Evolutionary conservation across 35 echinoderm and acorn worm species (phyloP).

Genomic region (Lytechinus variegatus): DNA sequence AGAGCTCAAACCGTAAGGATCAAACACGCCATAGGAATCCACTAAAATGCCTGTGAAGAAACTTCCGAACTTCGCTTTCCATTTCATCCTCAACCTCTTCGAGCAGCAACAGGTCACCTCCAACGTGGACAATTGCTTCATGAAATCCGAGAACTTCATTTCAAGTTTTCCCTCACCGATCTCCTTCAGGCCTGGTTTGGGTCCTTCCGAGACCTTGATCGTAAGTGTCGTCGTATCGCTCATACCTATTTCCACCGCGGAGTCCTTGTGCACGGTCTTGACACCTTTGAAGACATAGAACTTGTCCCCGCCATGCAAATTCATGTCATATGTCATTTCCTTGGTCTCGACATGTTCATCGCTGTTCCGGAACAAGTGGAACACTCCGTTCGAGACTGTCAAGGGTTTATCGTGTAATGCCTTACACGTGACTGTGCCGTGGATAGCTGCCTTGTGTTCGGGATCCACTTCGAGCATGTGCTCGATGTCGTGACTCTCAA

Average conservation of each 20-base stretch:
- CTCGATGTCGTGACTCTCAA: constrained; percentile 62
- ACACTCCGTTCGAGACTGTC: constrained; percentile 63
- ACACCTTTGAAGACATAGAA: constrained; percentile 63
- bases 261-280: constrained; percentile 74
- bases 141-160: constrained; percentile 72
- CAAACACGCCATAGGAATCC: constrained; percentile 22
- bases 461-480: constrained; percentile 66
- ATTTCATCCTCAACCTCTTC: constrained; percentile 56
- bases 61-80: constrained; percentile 64
- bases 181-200: background rate
- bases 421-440: constrained; percentile 62
- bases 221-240: constrained; percentile 68
- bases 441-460: constrained; percentile 61
- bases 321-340: constrained; percentile 76
- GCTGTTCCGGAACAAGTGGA: constrained; percentile 67
- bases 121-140: constrained; percentile 71
- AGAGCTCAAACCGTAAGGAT: constrained; percentile 20
- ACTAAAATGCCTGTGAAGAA: constrained; percentile 69
- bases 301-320: constrained; percentile 62
- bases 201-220: constrained; percentile 56
- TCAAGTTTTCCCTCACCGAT: constrained; percentile 60
- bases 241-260: constrained; percentile 70
- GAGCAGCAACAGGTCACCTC: constrained; percentile 57
- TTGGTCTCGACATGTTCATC: constrained; percentile 61
- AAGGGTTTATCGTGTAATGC: constrained; percentile 51